phyloP scores from a whole-genome alignment of 2,113 vertebrate species.

The Lipophrys pholis region DNA sequence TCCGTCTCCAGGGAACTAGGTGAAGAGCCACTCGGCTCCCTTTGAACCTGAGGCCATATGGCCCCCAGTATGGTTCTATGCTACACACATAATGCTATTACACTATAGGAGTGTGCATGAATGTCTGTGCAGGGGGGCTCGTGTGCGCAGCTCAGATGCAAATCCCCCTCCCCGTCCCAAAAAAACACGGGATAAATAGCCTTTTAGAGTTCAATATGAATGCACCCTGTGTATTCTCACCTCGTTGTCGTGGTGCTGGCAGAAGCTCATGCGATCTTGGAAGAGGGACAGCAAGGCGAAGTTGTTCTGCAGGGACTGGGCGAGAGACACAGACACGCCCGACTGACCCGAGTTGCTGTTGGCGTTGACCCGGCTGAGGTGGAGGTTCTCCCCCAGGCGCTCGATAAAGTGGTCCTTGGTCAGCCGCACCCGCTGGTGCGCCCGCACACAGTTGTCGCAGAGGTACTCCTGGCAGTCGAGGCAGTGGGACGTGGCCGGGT shows the following conservation, averaged over 20 bases:
- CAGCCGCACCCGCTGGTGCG: constrained; percentile 93
- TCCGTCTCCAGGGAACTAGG: constrained; percentile 75
- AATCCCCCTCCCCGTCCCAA: background rate
- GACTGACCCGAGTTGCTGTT: constrained; percentile 62
- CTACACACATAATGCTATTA: constrained; percentile 57
- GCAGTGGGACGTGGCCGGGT: constrained; percentile 90
- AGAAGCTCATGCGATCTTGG: constrained; percentile 87
- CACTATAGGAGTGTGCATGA: constrained; percentile 1
- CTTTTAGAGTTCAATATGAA: background rate
- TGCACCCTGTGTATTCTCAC: constrained; percentile 63
- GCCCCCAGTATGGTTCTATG: constrained; percentile 56
- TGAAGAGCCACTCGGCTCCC: constrained; percentile 77
- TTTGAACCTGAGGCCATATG: constrained; percentile 78
- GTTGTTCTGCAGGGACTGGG: constrained; percentile 86
- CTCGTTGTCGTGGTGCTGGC: constrained; percentile 88
- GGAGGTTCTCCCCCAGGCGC: constrained; percentile 82
- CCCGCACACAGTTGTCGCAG: constrained; percentile 93
- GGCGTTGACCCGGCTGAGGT: constrained; percentile 60
- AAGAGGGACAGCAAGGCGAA: constrained; percentile 89
- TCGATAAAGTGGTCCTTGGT: constrained; percentile 97
- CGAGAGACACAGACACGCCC: constrained; percentile 76
- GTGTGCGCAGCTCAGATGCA: background rate
- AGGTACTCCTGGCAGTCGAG: constrained; percentile 94
- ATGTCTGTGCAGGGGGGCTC: background rate
- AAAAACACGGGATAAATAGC: background rate